These are phyloP conservation scores for Rallus crepitans DNA, from an alignment of 2,797 vertebrate genomes.

Conservation along the genomic window DNA sequence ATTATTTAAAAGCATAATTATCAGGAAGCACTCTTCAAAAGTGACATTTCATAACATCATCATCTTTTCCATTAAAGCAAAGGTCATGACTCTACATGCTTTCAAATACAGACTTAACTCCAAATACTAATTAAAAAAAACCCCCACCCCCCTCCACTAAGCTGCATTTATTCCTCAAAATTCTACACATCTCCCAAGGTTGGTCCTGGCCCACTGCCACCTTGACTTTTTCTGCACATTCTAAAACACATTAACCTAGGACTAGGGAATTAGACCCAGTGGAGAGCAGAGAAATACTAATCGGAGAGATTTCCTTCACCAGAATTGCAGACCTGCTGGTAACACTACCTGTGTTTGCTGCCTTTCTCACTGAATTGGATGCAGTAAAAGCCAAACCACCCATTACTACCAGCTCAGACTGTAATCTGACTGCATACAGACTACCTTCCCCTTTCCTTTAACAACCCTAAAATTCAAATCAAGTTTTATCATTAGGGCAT, in stretches of 20 bases:
- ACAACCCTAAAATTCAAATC: neutral
- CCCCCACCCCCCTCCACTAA: neutral
- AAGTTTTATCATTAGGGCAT: neutral
- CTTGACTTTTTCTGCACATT: neutral
- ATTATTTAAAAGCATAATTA: constrained; percentile 1
- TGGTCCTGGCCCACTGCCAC: neutral
- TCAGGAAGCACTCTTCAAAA: neutral
- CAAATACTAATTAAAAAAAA: neutral
- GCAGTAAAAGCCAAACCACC: neutral
- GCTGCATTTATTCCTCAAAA: neutral
- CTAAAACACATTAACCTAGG: neutral
- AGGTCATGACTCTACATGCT: neutral
- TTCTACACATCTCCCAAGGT: neutral
- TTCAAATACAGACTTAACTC: neutral
- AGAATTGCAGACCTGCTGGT: neutral
- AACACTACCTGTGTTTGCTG: neutral
- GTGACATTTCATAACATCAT: neutral
- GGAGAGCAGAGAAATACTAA: neutral
- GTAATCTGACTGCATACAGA: neutral
- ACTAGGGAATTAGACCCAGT: neutral
- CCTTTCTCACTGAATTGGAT: neutral
- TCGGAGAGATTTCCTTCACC: neutral
- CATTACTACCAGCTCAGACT: neutral
- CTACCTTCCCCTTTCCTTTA: neutral
- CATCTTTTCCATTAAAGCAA: neutral